Evolutionary conservation across 2,797 vertebrate genomes (phyloP), one percentile per base, ranked within the genome.

Genomic region (Chelonia mydas): DNA sequence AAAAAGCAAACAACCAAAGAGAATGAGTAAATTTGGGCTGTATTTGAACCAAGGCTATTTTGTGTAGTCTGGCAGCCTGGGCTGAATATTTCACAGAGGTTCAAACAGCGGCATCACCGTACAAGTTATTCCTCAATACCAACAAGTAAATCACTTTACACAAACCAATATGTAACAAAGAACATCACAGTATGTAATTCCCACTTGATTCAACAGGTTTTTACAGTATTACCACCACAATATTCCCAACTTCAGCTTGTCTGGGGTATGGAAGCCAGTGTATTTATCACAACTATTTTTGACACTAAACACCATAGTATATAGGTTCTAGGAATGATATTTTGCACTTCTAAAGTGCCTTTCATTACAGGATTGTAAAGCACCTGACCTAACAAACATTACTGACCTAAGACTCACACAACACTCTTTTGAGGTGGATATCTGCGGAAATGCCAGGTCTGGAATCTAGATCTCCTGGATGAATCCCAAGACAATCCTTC

Each of bases 331-430:
- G 23, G n/a, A 37, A 68, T 21, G 4, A 68, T 33, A 37, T 16
- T n/a, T 57, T 81, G 19, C 1, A 6, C 3, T 87, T 37, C 49
- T 0, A 82, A 21, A 28, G 0, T 0, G 8, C 47, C 81, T 89
- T 88, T 6, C 0, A 31, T 49, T 6, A 50, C 4, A 15, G 27
- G 3, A 0, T 1, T 41, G 0, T 51, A 79, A 93, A 74, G 1
- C 0, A 83, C 83, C 81, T 68, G 0, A 83, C 85, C 81, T 68
- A 55, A n/a, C 10, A 86, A 84, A 51, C 37, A 19, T 1, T n/a
- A 59, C 2, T 1, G 6, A 50, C 45, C 4, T 47, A 76, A 76
- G 25, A 41, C 37, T 45, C 41, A 10, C 17, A 19, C n/a, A 17
- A 68, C 8, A 13, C 25, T 45, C 12, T 45, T 76, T 47, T 76